Percentiles rank a stretch among this genome's conserved stretches.
phyloP scores from a whole-genome alignment of 2,888 invertebrate species.

The Geotrupes spiniger region DNA sequence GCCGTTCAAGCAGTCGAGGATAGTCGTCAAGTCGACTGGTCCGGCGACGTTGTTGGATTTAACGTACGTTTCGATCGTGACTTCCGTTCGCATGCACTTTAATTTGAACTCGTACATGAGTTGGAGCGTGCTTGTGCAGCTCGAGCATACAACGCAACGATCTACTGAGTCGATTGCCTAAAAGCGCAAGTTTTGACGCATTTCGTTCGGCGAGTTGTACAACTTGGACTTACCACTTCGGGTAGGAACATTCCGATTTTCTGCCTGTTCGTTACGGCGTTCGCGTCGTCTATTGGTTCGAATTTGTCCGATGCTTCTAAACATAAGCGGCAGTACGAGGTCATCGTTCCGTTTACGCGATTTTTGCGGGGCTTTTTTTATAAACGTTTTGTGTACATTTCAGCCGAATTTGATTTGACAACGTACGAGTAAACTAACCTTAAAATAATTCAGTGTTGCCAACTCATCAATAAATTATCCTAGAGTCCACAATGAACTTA shows the following conservation, averaged over 20 bases:
- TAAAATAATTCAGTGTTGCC: too few species aligned
- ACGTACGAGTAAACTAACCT: too few species aligned
- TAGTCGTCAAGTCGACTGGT: not conserved
- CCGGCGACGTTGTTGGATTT: not conserved
- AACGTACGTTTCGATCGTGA: not conserved
- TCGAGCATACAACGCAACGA: not conserved
- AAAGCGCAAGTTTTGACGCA: not conserved
- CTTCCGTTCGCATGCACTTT: not conserved
- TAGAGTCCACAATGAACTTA: too few species aligned
- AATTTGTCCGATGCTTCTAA: not conserved
- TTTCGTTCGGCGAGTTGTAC: not conserved
- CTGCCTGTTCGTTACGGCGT: not conserved
- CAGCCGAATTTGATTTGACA: too few species aligned
- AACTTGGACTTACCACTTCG: not conserved
- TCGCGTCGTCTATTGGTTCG: not conserved
- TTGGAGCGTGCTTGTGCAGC: not conserved
- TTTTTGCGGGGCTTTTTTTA: too few species aligned
- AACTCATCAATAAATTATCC: too few species aligned
- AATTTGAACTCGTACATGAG: not conserved
- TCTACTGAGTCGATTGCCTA: not conserved
- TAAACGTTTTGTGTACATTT: too few species aligned
- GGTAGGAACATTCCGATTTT: constrained; percentile 1
- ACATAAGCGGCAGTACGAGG: not conserved
- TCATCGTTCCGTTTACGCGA: too few species aligned
- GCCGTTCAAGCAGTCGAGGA: not conserved